Evolutionary conservation across 2,113 vertebrate species (phyloP), one percentile per base, ranked within the genome.

Genomic region (Leiothrix lutea): DNA sequence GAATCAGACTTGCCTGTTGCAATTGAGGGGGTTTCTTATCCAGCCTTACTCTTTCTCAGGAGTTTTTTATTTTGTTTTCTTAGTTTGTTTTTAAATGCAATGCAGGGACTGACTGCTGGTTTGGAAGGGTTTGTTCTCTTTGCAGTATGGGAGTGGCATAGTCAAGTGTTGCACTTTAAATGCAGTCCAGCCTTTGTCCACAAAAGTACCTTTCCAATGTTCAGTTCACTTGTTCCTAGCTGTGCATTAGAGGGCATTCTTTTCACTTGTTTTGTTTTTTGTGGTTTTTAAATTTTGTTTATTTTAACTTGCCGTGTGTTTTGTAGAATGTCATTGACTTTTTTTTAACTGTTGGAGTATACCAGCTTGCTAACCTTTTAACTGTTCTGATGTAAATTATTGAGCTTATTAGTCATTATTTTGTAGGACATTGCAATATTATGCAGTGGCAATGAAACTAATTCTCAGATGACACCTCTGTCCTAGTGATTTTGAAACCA

Each of bases 1-100:
- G 91, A 69, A 72, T 94, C 51, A 96, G 83, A 93, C 72, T 94
- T 88, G 51, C 90, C 86, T 92, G 83, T 94, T 96, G 95, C 89
- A 93, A 45, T 80, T 95, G 91, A 97, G 93, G 77, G 60, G 79
- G 85, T 93, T 97, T 98, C 84, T 97, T 96, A 97, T 96, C 93
- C 95, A 96, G 96, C 94, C 97, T 98, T 98, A 97, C 97, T 94
- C 96, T 97, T 97, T 97, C 98, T 98, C 98, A 98, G 98, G 98
- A 98, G 95, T 96, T 97, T 91, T 75, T 96, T 42, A 31, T 79
- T 88, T 90, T 75, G 20, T 62, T 90, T 80, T 84, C 4, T 82
- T 91, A 60, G 29, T 92, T 94, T 93, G 20, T 91, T 95, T 97
- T 70, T 45, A 82, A 92, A 97, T 95, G 95, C 96, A 96, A 75